These are phyloP conservation scores for Drosophila parvula DNA, from an alignment of 1,140 invertebrate genomes.

Conservation along the genomic window DNA sequence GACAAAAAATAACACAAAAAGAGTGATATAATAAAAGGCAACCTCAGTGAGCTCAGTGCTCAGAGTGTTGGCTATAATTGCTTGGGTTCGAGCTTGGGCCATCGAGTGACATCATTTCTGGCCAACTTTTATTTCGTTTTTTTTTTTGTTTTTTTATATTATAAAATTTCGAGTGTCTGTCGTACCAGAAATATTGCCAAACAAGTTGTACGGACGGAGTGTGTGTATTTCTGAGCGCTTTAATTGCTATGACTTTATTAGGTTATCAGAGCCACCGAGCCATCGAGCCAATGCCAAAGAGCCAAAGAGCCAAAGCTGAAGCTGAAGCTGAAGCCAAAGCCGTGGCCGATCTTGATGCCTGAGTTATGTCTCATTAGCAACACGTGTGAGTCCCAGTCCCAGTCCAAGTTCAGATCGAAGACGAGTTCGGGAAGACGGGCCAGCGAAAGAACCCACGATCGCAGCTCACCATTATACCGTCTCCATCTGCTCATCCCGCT, in stretches of 20 bases:
- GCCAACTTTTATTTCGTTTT: constrained; percentile 65
- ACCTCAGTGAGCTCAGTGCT: constrained; percentile 53
- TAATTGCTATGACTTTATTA: constrained; percentile 82
- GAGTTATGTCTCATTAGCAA: constrained; percentile 80
- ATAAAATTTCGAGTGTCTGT: constrained; percentile 43
- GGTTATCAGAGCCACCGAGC: constrained; percentile 66
- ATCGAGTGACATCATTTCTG: constrained; percentile 79
- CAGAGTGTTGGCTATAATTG: constrained; percentile 62
- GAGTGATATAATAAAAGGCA: constrained; percentile 74
- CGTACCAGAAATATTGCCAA: constrained; percentile 47
- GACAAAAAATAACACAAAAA: background rate
- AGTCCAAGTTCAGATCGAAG: constrained; percentile 22
- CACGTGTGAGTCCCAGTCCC: constrained; percentile 63
- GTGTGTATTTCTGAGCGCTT: constrained; percentile 57
- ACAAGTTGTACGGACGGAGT: constrained; percentile 47
- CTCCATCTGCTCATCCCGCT: constrained; percentile 42
- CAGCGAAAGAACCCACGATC: constrained; percentile 45
- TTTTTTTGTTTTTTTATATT: constrained; percentile 39
- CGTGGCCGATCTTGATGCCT: constrained; percentile 51
- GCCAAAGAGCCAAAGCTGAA: constrained; percentile 6
- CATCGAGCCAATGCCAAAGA: constrained; percentile 15
- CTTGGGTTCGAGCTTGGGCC: constrained; percentile 51
- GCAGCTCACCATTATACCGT: constrained; percentile 2
- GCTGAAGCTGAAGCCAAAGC: constrained; percentile 31
- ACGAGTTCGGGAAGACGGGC: constrained; percentile 18